Conservation (phyloP, 2,113 vertebrate species). For the Talpa occidentalis region DNA sequence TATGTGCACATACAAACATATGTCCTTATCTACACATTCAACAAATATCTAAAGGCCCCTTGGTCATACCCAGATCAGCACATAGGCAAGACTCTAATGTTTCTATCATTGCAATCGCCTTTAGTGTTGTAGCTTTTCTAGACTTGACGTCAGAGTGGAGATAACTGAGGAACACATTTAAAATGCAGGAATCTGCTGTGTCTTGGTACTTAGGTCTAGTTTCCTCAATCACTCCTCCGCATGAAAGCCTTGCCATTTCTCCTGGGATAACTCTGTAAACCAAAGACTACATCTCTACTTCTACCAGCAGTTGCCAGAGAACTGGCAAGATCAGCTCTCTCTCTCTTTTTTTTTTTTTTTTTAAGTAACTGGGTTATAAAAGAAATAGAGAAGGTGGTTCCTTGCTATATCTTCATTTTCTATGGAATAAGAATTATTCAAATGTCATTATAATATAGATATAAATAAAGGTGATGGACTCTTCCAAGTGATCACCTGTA, state of each 20-base stretch:
- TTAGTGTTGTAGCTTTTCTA: background rate
- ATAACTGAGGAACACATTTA: background rate
- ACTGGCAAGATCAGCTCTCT: background rate
- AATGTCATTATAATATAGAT: background rate
- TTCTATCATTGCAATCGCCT: background rate
- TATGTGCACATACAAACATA: background rate
- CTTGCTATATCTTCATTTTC: background rate
- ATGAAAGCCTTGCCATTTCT: background rate
- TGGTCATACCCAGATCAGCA: background rate
- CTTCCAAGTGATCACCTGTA: background rate
- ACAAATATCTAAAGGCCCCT: background rate
- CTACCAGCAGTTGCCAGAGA: background rate
- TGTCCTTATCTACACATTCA: background rate
- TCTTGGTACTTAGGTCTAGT: background rate
- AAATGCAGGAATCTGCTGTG: background rate
- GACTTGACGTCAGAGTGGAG: background rate
- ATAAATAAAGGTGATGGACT: background rate
- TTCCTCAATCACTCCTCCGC: background rate
- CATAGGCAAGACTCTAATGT: background rate
- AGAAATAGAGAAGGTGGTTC: background rate
- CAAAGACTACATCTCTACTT: background rate
- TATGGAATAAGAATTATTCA: background rate
- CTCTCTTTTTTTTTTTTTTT: too few relatives aligned
- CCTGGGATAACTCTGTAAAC: background rate
- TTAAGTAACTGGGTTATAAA: background rate